Base-by-base conservation (phyloP, 2,888 invertebrate species). In the Drosophila subquinaria region DNA sequence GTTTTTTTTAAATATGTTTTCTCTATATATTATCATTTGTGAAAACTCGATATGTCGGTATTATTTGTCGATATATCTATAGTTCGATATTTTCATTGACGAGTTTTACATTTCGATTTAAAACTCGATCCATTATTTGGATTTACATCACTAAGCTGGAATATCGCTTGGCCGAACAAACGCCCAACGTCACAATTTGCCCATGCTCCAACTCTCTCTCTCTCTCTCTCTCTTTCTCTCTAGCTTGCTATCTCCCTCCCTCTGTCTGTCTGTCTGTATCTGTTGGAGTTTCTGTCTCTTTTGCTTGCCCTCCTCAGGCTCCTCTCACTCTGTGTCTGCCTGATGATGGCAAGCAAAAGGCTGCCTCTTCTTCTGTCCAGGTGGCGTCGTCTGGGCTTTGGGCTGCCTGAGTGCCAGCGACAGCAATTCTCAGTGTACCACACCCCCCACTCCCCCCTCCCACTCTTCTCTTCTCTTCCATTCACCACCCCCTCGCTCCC, bases 381-480 rank as follows among this genome's bases (percentile, higher is more conserved):
- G 80, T 81, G 80, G 82, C 76, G 73, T 60, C 70, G 78, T 72
- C 81, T 80, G 80, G 76, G 66, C 73, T 71, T 67, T 76, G 76
- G 78, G 61, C 76, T 76, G 76, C 79, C 74, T 88, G 85, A 89
- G 85, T 91, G 89, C 79, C 85, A 84, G 81, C 88, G 86, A 88
- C 87, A 84, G 85, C 70, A 80, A 85, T 80, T 74, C 81, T 69
- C 57, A 70, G 65, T 52, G 64, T 60, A 51, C 56, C 48, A 47
- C 47, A 27, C 33, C 52, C 51, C 13, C 30, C 27, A 3, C 8
- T n/a, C 35, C 35, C 4, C 45, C 6, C n/a, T 9, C 4, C 6
- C 45, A 2, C 8, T 27, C 23, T 23, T 11, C n/a, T 2, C 15
- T 11, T 30, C 33, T 10, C 38, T 20, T 27, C 11, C 11, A 0